phyloP scores from a whole-genome alignment of 2,888 invertebrate species.

The Andrena trimmerana region DNA sequence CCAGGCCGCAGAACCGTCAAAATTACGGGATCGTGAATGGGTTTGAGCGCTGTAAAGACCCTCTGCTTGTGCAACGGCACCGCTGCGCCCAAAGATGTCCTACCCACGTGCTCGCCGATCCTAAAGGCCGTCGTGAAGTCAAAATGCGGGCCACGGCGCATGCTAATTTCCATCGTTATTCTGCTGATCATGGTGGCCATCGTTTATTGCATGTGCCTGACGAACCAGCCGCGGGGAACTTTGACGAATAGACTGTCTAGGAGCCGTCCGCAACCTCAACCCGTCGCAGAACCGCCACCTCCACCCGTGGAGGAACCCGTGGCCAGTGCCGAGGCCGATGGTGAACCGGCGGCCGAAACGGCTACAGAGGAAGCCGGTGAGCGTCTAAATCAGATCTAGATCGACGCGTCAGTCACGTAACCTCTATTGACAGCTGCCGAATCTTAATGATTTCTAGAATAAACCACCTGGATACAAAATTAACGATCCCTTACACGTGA shows the following conservation, averaged over 20 bases:
- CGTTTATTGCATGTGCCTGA: conserved; percentile 38
- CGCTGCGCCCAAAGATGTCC: conserved; percentile 10
- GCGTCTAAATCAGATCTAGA: background rate
- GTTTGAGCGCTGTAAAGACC: conserved; percentile 33
- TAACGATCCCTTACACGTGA: background rate
- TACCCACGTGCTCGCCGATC: conserved; percentile 50
- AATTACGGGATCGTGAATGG: conserved; percentile 65
- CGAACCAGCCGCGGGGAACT: background rate
- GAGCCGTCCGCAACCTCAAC: background rate
- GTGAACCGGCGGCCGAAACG: too few relatives aligned
- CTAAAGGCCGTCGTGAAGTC: conserved; percentile 42
- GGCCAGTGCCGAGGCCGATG: background rate
- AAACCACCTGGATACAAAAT: background rate
- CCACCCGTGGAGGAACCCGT: background rate
- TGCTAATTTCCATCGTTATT: conserved; percentile 47
- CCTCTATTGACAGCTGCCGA: background rate
- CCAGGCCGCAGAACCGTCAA: conserved; percentile 40
- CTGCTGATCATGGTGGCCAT: conserved; percentile 44
- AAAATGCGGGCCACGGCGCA: conserved; percentile 48
- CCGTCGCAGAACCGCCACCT: background rate
- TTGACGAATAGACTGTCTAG: background rate
- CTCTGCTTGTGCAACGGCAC: conserved; percentile 54
- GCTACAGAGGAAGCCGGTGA: background rate
- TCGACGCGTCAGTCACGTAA: background rate
- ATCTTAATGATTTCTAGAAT: background rate